Conservation (phyloP, 1,140 invertebrate species). For the Tetragnatha versicolor region DNA sequence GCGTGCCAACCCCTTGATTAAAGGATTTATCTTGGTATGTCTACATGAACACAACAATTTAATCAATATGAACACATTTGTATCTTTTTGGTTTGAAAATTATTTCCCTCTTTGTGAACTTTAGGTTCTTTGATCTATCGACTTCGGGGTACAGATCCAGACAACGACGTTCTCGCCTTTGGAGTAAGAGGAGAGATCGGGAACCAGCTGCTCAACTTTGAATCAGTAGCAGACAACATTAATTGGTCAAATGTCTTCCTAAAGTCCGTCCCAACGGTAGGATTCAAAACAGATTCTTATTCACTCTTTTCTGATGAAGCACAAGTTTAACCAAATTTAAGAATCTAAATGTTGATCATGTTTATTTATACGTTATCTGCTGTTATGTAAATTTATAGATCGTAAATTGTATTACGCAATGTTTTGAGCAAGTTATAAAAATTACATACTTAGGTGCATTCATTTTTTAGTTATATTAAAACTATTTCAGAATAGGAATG, state of each 20-base stretch:
- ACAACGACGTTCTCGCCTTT: conserved; percentile 70
- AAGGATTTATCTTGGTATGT: too few species aligned
- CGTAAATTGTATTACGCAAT: neutral
- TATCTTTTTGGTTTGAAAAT: too few species aligned
- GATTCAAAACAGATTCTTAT: neutral
- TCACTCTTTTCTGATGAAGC: too few species aligned
- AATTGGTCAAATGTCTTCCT: conserved; percentile 59
- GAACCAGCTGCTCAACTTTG: conserved; percentile 55
- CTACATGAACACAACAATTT: too few species aligned
- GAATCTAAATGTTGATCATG: neutral
- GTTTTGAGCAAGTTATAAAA: neutral
- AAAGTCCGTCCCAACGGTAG: conserved; percentile 56
- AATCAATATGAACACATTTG: too few species aligned
- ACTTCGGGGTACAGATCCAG: conserved; percentile 82
- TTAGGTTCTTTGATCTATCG: conserved; percentile 81
- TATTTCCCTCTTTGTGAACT: too few species aligned
- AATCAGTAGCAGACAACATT: conserved; percentile 53
- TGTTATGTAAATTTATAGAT: neutral
- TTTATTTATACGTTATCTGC: neutral
- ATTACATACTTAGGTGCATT: neutral
- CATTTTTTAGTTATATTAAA: neutral
- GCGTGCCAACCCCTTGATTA: too few species aligned
- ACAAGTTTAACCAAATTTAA: too few species aligned
- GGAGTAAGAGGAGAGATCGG: conserved; percentile 54
- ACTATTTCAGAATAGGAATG: too few species aligned